phyloP scores from a whole-genome alignment of 2,113 vertebrate species.

The Halichoeres trimaculatus region DNA sequence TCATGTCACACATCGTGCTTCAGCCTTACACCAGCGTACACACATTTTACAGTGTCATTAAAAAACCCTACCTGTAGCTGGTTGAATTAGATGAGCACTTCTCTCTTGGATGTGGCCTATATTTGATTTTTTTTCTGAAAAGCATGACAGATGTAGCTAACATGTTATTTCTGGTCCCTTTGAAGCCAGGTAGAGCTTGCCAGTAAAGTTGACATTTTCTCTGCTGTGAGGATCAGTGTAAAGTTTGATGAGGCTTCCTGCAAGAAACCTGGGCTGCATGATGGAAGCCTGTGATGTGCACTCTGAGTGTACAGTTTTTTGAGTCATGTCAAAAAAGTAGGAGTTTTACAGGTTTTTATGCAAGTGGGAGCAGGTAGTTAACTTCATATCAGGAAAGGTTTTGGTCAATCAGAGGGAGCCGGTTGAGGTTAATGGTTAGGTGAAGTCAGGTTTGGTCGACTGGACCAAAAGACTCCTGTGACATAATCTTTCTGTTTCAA shows the following conservation, averaged over 20 bases:
- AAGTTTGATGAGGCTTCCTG: neutral
- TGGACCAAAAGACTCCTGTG: too few relatives aligned
- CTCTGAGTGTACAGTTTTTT: too few relatives aligned
- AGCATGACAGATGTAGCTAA: neutral
- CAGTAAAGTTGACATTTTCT: slow-evolving; percentile 38
- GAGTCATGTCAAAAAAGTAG: too few relatives aligned
- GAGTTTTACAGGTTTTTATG: too few relatives aligned
- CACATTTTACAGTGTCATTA: slow-evolving; percentile 4
- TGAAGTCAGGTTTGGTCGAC: too few relatives aligned
- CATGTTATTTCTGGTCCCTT: slow-evolving; percentile 7
- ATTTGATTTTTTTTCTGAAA: slow-evolving; percentile 41
- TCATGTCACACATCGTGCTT: slow-evolving; percentile 1
- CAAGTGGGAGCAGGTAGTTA: too few relatives aligned
- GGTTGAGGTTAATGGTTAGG: too few relatives aligned
- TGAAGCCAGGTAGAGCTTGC: neutral
- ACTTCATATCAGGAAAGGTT: too few relatives aligned
- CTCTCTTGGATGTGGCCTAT: neutral
- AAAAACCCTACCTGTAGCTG: neutral
- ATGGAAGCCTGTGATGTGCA: neutral
- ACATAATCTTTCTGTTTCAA: neutral
- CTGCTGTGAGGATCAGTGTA: neutral
- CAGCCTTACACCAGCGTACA: slow-evolving; percentile 15
- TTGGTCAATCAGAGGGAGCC: too few relatives aligned
- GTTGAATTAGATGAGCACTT: neutral
- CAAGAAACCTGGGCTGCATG: neutral